Base-by-base conservation (phyloP, 2,888 invertebrate species). In the Phyllotreta cruciferae region DNA sequence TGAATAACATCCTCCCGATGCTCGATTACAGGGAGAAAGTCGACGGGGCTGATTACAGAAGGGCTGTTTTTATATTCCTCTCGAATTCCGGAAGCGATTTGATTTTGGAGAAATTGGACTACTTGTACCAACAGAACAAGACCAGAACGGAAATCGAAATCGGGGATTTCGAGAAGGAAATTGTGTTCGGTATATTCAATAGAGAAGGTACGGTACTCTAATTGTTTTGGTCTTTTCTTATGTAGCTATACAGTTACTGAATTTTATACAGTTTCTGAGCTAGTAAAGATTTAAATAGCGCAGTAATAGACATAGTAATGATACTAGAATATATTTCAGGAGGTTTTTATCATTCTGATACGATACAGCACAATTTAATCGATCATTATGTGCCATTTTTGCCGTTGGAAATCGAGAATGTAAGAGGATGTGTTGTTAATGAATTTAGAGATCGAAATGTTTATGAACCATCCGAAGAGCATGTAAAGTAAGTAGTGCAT, bases 301-400 rank as follows among this genome's bases (percentile, higher is more conserved):
- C 13, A 37, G 11, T 38, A n/a, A n/a, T 55, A 7, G 7, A 35
- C 10, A 14, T 52, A 24, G 8, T 5, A n/a, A 41, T 44, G 42
- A 50, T 10, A 1, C 36, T 36, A 38, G 35, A 68, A 64, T 50
- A 35, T 66, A 56, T 80, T 75, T 72, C 79, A 83, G 94, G 94
- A 73, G 98, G 98, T 0, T 86, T 98, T 66, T 87, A 91, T 75
- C 89, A 87, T 74, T 90, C 94, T 57, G 87, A 90, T 66, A 83
- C 94, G 0, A 94, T 98, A 72, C 88, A 90, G 62, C 87, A 89
- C 38, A 91, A 91, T 80, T 83, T 98, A 47, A 93, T 98, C 64
- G 96, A 96, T 80, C 91, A 94, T 76, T 97, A 91, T 78, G 85
- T 98, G 67, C 98, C 98, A 52, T 98, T 98, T 79, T 81, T 98